Conservation (phyloP, 2,797 vertebrate species). For the Pristis pectinata region DNA sequence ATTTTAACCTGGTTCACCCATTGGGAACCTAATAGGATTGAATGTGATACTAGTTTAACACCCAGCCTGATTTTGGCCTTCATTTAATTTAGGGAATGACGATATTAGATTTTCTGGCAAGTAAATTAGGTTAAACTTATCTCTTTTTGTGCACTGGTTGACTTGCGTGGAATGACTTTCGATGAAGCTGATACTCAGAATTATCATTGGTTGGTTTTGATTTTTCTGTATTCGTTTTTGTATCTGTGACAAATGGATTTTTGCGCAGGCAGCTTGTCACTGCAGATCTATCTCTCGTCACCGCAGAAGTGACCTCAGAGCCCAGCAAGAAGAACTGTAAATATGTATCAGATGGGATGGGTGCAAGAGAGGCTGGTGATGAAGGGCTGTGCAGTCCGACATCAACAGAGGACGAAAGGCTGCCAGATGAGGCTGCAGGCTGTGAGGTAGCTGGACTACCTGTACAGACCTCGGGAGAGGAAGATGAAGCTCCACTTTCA, state of each 20-base stretch:
- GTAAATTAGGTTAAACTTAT: neutral
- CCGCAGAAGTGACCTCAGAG: slow-evolving; percentile 47
- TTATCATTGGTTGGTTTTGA: neutral
- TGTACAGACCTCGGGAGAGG: slow-evolving; percentile 37
- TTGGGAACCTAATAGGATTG: neutral
- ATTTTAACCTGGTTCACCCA: neutral
- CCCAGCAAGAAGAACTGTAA: slow-evolving; percentile 52
- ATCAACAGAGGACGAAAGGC: neutral
- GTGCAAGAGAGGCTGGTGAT: slow-evolving; percentile 39
- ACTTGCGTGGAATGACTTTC: neutral
- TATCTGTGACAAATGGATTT: slow-evolving; percentile 5
- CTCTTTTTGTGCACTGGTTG: neutral
- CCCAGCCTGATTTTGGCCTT: no score
- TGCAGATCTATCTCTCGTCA: slow-evolving; percentile 49
- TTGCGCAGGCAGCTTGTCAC: slow-evolving; percentile 57
- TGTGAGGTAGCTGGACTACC: neutral
- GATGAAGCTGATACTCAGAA: neutral
- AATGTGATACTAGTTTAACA: neutral
- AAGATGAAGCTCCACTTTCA: slow-evolving; percentile 34
- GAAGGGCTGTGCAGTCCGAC: slow-evolving; percentile 3
- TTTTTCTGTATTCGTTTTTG: neutral
- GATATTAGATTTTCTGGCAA: neutral
- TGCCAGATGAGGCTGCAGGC: neutral
- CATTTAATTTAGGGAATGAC: no score
- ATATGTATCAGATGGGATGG: slow-evolving; percentile 47